Percentiles rank a stretch among this genome's conserved stretches.
Evolutionary conservation across 2,797 vertebrate species (phyloP).

Genomic region (Sibirionetta formosa): DNA sequence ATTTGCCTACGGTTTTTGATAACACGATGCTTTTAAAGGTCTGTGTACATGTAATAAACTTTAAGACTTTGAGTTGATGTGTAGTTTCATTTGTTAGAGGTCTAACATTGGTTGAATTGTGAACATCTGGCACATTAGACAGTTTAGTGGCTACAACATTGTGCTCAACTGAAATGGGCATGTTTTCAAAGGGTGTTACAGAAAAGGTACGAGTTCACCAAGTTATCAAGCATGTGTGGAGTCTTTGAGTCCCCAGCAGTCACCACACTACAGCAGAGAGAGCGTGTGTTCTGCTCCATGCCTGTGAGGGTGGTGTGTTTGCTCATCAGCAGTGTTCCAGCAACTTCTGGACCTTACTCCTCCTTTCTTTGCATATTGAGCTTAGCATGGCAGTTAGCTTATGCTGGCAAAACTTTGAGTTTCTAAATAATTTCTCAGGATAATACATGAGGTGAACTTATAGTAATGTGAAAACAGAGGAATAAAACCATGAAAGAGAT

Average conservation of each 20-base stretch:
- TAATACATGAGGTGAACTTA: not conserved
- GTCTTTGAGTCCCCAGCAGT: not conserved
- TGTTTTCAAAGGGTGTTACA: not conserved
- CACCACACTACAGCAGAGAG: no score
- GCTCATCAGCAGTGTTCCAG: not conserved
- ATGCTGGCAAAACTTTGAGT: not conserved
- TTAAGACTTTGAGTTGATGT: not conserved
- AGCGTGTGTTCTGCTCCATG: accelerated
- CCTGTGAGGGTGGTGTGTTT: accelerated
- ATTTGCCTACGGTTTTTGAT: slow-evolving; percentile 19
- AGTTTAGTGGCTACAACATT: not conserved
- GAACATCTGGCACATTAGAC: not conserved
- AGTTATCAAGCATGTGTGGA: not conserved
- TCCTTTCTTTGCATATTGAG: not conserved
- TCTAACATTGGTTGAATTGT: not conserved
- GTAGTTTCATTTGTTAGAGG: not conserved
- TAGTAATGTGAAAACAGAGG: not conserved
- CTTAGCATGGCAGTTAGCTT: not conserved
- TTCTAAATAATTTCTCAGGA: not conserved
- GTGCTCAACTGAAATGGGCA: accelerated
- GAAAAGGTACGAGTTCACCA: not conserved
- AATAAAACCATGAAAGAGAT: not conserved
- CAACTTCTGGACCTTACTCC: not conserved
- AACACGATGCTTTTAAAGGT: slow-evolving; percentile 38
- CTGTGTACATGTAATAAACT: not conserved